phyloP scores from a whole-genome alignment of 1,140 invertebrate genomes.

The Atta colombica region DNA sequence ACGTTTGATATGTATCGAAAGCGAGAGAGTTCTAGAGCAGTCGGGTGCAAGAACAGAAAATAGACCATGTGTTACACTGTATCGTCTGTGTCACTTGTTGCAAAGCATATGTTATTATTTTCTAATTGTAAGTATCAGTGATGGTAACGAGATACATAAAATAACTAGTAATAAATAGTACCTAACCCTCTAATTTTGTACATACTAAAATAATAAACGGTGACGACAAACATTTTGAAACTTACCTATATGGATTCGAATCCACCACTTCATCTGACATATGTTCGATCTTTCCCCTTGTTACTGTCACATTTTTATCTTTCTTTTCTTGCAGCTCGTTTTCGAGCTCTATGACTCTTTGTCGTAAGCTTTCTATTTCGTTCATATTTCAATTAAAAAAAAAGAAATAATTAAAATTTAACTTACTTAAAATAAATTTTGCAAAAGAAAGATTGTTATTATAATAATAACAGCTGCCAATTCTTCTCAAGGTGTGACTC shows the following conservation, averaged over 20 bases:
- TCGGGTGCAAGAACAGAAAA: too few relatives aligned
- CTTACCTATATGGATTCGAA: conserved; percentile 98
- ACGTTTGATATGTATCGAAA: too few relatives aligned
- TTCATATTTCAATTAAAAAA: conserved; percentile 69
- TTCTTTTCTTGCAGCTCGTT: conserved; percentile 86
- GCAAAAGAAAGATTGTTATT: neutral
- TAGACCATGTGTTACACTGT: too few relatives aligned
- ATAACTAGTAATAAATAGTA: too few relatives aligned
- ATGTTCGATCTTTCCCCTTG: conserved; percentile 87
- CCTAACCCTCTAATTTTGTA: too few relatives aligned
- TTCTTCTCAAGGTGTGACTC: too few relatives aligned
- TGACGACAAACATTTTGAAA: neutral
- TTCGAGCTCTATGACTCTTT: conserved; percentile 87
- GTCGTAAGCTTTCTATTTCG: conserved; percentile 78
- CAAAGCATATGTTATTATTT: too few relatives aligned
- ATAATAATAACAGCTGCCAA: too few relatives aligned
- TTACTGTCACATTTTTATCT: conserved; percentile 78
- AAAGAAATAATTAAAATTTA: conserved; percentile 13
- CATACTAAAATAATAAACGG: neutral
- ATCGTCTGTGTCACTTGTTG: too few relatives aligned
- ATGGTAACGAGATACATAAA: too few relatives aligned
- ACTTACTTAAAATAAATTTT: neutral
- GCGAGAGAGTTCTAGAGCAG: too few relatives aligned
- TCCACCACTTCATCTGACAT: conserved; percentile 97
- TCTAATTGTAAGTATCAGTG: too few relatives aligned